phyloP scores from a whole-genome alignment of 2,888 invertebrate genomes.

The Sceliomorpha sp. region DNA sequence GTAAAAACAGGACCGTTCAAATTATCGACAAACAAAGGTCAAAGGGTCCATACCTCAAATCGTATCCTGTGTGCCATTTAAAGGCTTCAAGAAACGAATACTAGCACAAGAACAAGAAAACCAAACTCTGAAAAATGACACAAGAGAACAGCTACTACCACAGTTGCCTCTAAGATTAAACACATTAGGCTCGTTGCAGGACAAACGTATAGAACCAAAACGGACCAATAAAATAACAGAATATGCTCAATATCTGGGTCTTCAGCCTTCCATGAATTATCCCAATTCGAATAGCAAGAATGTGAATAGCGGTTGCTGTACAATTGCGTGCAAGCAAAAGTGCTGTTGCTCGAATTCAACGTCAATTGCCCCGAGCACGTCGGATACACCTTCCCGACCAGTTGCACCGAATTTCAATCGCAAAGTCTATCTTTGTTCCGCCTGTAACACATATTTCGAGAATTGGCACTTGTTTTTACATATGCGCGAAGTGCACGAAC shows the following conservation, averaged over 20 bases:
- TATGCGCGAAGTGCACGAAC: conserved; percentile 90
- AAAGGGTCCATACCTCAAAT: conserved; percentile 62
- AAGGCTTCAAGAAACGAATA: conserved; percentile 74
- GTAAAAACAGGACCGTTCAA: no score
- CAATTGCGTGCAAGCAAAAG: no score
- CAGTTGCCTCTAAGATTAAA: conserved; percentile 27
- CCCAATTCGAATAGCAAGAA: conserved; percentile 81
- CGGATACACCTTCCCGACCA: conserved; percentile 79
- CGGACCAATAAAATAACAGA: conserved; percentile 80
- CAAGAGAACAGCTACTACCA: conserved; percentile 48
- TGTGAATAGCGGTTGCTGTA: conserved; percentile 37
- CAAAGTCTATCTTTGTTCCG: conserved; percentile 90
- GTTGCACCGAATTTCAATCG: conserved; percentile 77
- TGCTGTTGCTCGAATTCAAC: no score
- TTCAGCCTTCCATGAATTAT: conserved; percentile 81
- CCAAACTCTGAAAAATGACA: conserved; percentile 45
- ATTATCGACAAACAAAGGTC: conserved; percentile 3
- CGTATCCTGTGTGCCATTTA: conserved; percentile 58
- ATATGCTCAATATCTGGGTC: conserved; percentile 87
- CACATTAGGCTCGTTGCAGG: conserved; percentile 40
- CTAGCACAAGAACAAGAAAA: conserved; percentile 69
- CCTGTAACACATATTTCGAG: conserved; percentile 91
- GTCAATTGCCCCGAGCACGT: conserved; percentile 68
- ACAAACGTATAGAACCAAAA: conserved; percentile 59
- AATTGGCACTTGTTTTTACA: conserved; percentile 93